phyloP scores from a whole-genome alignment of 2,797 vertebrate genomes.

The Cuniculus paca region DNA sequence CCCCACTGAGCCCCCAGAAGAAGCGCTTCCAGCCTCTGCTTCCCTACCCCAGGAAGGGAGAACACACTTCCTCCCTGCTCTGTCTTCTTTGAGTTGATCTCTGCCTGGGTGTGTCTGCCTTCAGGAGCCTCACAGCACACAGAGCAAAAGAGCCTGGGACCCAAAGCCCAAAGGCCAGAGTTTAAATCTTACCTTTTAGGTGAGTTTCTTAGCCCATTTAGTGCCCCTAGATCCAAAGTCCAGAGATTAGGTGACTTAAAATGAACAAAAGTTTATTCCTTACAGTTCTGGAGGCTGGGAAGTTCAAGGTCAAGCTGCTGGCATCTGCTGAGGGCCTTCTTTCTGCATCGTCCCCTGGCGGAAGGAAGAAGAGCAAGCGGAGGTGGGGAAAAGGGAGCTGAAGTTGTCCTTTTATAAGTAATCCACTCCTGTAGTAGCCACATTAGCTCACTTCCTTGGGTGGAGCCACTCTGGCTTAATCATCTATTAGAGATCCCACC shows the following conservation, averaged over 20 bases:
- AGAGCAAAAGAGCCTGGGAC: not conserved
- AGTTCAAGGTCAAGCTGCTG: not conserved
- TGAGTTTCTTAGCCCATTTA: not conserved
- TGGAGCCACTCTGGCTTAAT: not conserved
- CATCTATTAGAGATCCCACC: not conserved
- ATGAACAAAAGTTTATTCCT: not conserved
- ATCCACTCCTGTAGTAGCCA: not conserved
- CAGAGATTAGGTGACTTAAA: not conserved
- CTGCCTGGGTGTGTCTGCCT: conserved; percentile 13
- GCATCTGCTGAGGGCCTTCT: not conserved
- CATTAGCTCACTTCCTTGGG: not conserved
- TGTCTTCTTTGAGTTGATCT: not conserved
- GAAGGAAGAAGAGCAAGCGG: not conserved
- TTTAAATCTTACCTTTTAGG: not conserved
- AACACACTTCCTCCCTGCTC: not conserved
- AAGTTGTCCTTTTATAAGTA: not conserved
- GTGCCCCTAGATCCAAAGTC: not conserved
- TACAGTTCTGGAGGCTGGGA: not conserved
- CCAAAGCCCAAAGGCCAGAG: not conserved
- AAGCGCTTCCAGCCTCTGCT: not conserved
- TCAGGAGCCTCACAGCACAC: not conserved
- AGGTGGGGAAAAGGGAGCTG: no score
- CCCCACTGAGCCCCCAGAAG: not conserved
- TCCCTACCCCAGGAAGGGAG: not conserved
- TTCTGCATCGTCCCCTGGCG: not conserved